Evolutionary conservation across 2,113 vertebrate genomes (phyloP).

Genomic region (Fukomys damarensis): DNA sequence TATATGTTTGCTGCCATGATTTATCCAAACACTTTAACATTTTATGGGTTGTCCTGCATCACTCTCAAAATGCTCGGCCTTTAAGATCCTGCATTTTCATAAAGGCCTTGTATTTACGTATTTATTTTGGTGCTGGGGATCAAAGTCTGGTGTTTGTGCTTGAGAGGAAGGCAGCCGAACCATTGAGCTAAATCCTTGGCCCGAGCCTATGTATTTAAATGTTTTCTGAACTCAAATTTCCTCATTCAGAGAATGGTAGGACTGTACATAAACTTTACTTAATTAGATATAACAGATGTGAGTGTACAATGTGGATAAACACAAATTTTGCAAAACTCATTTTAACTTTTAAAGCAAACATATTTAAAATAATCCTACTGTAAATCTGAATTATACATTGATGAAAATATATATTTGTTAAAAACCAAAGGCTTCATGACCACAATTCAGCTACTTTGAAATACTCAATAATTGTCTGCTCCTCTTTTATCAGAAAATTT

Average conservation of each 20-base stretch:
- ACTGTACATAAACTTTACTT: not conserved
- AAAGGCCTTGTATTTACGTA: too few species aligned
- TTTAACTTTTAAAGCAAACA: not conserved
- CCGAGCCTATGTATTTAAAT: too few species aligned
- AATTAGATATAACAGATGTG: not conserved
- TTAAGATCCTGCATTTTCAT: not conserved
- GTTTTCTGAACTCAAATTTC: not conserved
- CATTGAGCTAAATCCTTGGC: too few species aligned
- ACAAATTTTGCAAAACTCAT: not conserved
- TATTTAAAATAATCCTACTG: not conserved
- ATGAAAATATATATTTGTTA: not conserved
- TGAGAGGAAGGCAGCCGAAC: too few species aligned
- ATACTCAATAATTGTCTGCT: not conserved
- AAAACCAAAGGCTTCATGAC: not conserved
- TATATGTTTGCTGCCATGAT: not conserved
- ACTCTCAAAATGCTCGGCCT: too few species aligned
- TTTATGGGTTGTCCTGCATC: not conserved
- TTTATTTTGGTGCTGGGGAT: too few species aligned
- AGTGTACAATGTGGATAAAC: not conserved
- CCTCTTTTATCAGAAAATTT: not conserved
- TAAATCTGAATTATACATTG: not conserved
- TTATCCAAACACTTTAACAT: not conserved
- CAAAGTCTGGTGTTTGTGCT: too few species aligned
- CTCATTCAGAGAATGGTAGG: not conserved
- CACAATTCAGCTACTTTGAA: not conserved